Conservation (phyloP, 2,888 invertebrate species). For the Pogonocherus hispidulus region DNA sequence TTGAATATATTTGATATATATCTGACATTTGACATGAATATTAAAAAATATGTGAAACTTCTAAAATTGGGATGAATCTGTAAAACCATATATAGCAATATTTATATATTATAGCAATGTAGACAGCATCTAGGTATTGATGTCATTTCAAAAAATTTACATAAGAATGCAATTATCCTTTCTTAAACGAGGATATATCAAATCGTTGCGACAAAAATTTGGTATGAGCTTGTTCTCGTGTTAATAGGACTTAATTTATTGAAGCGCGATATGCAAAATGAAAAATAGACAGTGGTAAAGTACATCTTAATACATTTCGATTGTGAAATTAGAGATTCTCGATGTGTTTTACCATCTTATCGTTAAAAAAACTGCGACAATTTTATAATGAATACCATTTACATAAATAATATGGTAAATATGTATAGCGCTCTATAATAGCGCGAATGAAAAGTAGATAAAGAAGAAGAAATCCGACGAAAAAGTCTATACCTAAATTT, state of each 20-base stretch:
- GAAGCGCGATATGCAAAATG: background rate
- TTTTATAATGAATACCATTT: too few species aligned
- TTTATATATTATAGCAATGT: background rate
- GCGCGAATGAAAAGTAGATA: too few species aligned
- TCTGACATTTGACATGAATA: too few species aligned
- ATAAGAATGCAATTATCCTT: conserved; percentile 9
- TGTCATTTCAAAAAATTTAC: conserved; percentile 11
- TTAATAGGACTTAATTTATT: background rate
- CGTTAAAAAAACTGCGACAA: too few species aligned
- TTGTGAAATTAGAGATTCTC: background rate
- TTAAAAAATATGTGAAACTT: background rate
- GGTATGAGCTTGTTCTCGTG: background rate
- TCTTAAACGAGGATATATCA: background rate
- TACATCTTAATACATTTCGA: background rate
- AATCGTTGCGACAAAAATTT: background rate
- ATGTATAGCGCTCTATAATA: too few species aligned
- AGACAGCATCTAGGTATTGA: background rate
- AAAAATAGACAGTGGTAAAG: background rate
- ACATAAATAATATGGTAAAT: too few species aligned
- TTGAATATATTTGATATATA: background rate
- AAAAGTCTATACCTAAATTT: too few species aligned
- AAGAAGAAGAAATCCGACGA: too few species aligned
- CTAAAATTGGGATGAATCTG: background rate
- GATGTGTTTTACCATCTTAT: background rate
- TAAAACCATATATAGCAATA: background rate